Base-by-base conservation (phyloP, 2,797 vertebrate genomes). In the Rhinogobio ventralis region DNA sequence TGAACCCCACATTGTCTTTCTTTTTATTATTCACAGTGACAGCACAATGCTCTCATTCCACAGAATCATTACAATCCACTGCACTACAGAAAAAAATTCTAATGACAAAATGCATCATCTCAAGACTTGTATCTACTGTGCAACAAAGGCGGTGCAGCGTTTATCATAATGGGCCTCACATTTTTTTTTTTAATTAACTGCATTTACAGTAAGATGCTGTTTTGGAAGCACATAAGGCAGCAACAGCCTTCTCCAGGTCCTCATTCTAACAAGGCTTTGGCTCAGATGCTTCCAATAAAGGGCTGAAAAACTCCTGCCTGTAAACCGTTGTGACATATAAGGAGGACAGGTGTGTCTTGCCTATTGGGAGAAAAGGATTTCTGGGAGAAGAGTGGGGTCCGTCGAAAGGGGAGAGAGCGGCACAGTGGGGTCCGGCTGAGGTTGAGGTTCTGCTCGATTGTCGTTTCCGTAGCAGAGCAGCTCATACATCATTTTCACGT, bases 401-500 rank as follows among this genome's bases (percentile, higher is more conserved):
- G 79, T 71, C 19, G 8, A 87, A 79, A 84, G 78, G 79, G 66
- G 20, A 67, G 55, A 71, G 42, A 75, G 68, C 46, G 62, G 85
- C 77, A 36, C 74, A 82, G 85, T 77, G 86, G 76, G 81, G 87
- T 87, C 84, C 86, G 87, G 79, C 45, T 25, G 57, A 87, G 89
- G 91, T 91, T 90, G 92, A 89, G 90, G 91, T 90, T 87, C 90
- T 92, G 87, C 78, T 81, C 79, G 92, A 92, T 88, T 83, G 90
- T 92, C 90, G 90, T 93, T 93, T 94, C 93, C 92, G 90, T 91
- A 90, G 88, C 89, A 90, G 91, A 91, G 91, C 90, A 89, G 91
- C 92, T 88, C 94, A 94, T 95, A 93, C 91, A 95, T 95, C 94
- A 94, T 93, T 89, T 92, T 95, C 92, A 93, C 92, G 90, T 93